Evolutionary conservation across 2,797 vertebrate species (phyloP), one percentile per base, ranked within the genome.

Genomic region (Galaxias olidus): DNA sequence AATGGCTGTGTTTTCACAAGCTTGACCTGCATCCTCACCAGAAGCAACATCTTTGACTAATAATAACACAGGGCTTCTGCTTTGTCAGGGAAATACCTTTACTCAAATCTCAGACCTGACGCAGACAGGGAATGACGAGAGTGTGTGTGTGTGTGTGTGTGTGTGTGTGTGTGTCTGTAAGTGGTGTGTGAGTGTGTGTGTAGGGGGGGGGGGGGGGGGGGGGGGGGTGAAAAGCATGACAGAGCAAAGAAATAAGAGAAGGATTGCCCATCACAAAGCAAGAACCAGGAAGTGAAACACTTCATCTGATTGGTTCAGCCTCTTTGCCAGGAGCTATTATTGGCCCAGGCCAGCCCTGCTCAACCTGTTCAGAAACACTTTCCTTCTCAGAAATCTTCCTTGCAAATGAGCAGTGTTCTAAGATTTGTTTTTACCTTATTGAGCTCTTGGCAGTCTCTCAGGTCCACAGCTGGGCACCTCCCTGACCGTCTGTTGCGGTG

Each of bases 341-440:
- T 47, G 44, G 44, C 58, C 50, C 47, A 50, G 19, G 51, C 19
- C 5, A 0, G 19, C 44, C 83, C 77, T 70, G 86, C 54, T 76
- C 45, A 56, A 82, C 86, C 74, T 63, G 82, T 82, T 80, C 66
- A 40, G 20, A 41, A 50, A 48, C 9, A 44, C 49, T 48, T 17
- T 50, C 12, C 19, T 51, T 73, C 13, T 1, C 19, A 66, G 64
- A 53, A 75, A 68, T 74, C 47, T 44, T 58, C 15, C 65, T 64
- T 43, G 62, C 51, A 41, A 53, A 63, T 71, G 71, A 70, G 62
- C 64, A n/a, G 17, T 63, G 15, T 1, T 68, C 44, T 61, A 60
- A 44, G 7, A 10, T 42, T 56, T 46, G 57, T 15, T 53, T 65
- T 20, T 49, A 30, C 30, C 30, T 6, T 30, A 6, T 30, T 30